Evolutionary conservation across 2,797 vertebrate species (phyloP).

Genomic region (Danio aesculapii): DNA sequence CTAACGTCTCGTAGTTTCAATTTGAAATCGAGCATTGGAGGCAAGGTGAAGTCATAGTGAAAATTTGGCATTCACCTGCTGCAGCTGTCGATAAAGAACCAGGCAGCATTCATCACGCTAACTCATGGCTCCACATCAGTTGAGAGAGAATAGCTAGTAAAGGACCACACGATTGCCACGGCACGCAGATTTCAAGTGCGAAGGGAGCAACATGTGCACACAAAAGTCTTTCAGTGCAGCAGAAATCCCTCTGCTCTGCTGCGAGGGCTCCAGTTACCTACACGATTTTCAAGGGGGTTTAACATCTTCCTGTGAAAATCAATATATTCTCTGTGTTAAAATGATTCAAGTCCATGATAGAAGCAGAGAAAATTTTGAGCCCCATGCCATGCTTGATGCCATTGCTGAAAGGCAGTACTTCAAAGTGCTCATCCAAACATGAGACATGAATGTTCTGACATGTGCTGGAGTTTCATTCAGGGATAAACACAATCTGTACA

Average conservation of each 20-base stretch:
- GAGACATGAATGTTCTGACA: not conserved
- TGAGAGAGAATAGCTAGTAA: constrained; percentile 67
- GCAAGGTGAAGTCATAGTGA: constrained; percentile 19
- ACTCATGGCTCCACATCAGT: constrained; percentile 49
- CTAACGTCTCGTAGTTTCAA: not conserved
- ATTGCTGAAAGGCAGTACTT: constrained; percentile 77
- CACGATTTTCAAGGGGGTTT: constrained; percentile 88
- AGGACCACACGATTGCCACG: constrained; percentile 69
- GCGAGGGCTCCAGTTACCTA: constrained; percentile 84
- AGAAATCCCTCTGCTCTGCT: constrained; percentile 85
- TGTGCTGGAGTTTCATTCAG: not conserved
- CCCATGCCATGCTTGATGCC: constrained; percentile 81
- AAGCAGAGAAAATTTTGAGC: constrained; percentile 82
- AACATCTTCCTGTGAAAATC: constrained; percentile 94
- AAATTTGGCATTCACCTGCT: constrained; percentile 44
- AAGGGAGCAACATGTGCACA: constrained; percentile 79
- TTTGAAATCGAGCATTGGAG: constrained; percentile 1
- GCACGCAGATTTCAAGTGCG: constrained; percentile 66
- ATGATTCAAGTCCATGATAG: constrained; percentile 87
- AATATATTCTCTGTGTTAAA: constrained; percentile 90
- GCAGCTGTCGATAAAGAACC: constrained; percentile 36
- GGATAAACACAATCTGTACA: not conserved
- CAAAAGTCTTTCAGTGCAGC: constrained; percentile 83
- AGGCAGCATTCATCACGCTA: constrained; percentile 28
- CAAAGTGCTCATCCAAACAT: constrained; percentile 72